Conservation (phyloP, 2,888 invertebrate species). For the Linyphia triangularis region DNA sequence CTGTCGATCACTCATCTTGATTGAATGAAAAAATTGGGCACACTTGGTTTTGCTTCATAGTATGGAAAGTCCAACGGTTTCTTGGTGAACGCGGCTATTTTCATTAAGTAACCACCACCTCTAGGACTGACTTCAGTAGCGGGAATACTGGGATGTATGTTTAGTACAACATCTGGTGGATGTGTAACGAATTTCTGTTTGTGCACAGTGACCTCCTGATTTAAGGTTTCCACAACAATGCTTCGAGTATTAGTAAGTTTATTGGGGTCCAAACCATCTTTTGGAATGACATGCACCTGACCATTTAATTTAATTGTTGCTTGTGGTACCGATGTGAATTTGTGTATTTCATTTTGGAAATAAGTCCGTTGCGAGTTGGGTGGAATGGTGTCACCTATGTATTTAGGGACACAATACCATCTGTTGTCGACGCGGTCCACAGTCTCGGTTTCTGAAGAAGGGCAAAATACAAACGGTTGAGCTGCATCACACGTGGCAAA, state of each 20-base stretch:
- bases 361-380: background rate
- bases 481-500: background rate
- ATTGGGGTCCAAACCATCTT: background rate
- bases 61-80: background rate
- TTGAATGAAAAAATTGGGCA: background rate
- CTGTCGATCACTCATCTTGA: background rate
- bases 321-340: no score
- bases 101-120: background rate
- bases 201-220: background rate
- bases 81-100: background rate
- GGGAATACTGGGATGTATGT: no score
- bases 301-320: no score
- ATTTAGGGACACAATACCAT: background rate
- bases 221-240: no score
- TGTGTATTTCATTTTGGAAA: background rate
- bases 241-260: no score
- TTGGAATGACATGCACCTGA: background rate
- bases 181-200: background rate
- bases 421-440: background rate
- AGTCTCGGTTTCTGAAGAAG: background rate
- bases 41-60: background rate
- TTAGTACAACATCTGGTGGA: conserved; percentile 15
- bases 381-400: background rate
- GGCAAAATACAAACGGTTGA: conserved; percentile 44
- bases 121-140: no score